Evolutionary conservation across 2,797 vertebrate genomes (phyloP), one percentile per base, ranked within the genome.

Genomic region (Scleropages formosus): DNA sequence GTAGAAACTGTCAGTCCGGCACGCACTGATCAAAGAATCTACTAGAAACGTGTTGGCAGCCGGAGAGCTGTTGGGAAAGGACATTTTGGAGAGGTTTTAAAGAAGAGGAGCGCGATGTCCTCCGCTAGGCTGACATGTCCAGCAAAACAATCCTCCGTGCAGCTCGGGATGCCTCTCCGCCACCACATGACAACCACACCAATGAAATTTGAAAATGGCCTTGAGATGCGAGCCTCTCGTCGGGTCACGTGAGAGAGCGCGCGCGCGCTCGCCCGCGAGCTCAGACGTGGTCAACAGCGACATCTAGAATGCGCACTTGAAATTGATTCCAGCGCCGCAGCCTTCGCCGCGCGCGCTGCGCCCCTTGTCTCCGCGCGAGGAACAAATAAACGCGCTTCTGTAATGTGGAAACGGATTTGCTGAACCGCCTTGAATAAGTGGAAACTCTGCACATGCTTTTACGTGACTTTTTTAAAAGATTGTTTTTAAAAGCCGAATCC

Each of bases 151-250:
- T 95, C 95, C 94, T 39, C 93, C 82, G 92, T 92, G 94, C 92
- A 95, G 95, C 95, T 94, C 95, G 91, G 94, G 94, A 95, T 95
- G 95, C 94, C 96, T 96, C 95, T 92, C 92, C 92, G 91, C 94
- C 85, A 94, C 93, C 96, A 97, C 96, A 98, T 98, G 96, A 98
- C 96, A 92, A 94, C 90, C 91, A 92, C 95, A 94, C 96, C 97
- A 98, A 99, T 98, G 96, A 96, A 94, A 96, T 95, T 95, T 95
- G 94, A 96, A 97, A 96, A 94, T 96, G 96, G 95, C 94, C 96
- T 96, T 95, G 95, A 96, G 94, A 96, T 91, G 90, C 94, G 31
- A 94, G 91, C 94, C 95, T 95, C 93, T 92, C 93, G 89, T 89
- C 84, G 82, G 84, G 83, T 92, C 90, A 93, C 93, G 91, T 94